Evolutionary conservation across 2,797 vertebrate species (phyloP).

Genomic region (Poliocrania exsul): DNA sequence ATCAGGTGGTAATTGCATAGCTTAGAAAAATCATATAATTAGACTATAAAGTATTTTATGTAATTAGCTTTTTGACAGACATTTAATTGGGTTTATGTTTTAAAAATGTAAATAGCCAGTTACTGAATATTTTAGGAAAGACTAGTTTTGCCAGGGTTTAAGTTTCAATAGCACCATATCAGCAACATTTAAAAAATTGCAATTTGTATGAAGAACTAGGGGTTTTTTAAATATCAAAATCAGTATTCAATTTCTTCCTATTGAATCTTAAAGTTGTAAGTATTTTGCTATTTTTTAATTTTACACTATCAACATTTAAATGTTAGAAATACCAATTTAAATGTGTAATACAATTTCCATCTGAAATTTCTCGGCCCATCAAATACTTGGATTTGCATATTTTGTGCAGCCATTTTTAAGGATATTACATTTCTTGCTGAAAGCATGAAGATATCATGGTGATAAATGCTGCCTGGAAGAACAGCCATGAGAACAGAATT

Average conservation of each 20-base stretch:
- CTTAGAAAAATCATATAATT: slow-evolving; percentile 29
- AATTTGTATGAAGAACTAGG: not conserved
- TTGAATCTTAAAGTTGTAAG: not conserved
- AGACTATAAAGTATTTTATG: slow-evolving; percentile 19
- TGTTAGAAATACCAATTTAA: not conserved
- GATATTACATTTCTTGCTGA: not conserved
- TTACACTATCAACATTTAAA: not conserved
- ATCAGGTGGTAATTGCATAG: slow-evolving; percentile 26
- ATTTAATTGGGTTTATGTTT: slow-evolving; percentile 52
- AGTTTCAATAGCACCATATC: not conserved
- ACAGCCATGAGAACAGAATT: not conserved
- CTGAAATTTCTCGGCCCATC: not conserved
- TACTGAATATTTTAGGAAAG: not conserved
- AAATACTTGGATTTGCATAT: not conserved
- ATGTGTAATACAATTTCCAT: not conserved
- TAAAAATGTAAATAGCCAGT: slow-evolving; percentile 38
- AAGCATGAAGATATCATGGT: not conserved
- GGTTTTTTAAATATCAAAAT: not conserved
- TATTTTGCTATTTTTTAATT: not conserved
- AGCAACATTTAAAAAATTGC: not conserved
- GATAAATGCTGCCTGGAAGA: not conserved
- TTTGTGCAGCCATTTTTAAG: not conserved
- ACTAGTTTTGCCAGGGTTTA: not conserved
- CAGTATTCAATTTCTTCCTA: not conserved
- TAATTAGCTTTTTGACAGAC: slow-evolving; percentile 42